phyloP scores from a whole-genome alignment of 2,888 invertebrate species.

The Epistrophe eligans region DNA sequence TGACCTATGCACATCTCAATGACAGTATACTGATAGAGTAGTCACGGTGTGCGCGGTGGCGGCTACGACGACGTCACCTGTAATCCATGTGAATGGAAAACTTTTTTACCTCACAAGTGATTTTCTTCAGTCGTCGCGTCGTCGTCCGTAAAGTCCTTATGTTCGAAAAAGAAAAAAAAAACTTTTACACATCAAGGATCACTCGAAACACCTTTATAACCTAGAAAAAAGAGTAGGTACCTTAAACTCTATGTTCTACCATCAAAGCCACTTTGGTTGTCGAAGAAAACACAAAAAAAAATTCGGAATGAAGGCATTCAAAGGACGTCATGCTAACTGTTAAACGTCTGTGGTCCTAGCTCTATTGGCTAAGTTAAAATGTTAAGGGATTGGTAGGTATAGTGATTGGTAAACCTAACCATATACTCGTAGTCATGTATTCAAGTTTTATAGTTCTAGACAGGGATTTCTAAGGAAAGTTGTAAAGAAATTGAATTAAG shows the following conservation, averaged over 20 bases:
- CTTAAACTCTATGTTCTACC: conserved; percentile 22
- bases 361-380: conserved; percentile 68
- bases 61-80: background rate
- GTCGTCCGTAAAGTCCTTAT: conserved; percentile 1
- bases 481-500: conserved; percentile 74
- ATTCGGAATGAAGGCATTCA: conserved; percentile 8
- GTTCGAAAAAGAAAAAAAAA: conserved; percentile 33
- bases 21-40: conserved; percentile 41
- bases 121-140: conserved; percentile 39
- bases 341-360: conserved; percentile 60
- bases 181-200: conserved; percentile 61
- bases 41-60: background rate
- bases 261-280: conserved; percentile 38
- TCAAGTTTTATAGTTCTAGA: no score
- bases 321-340: conserved; percentile 63
- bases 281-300: background rate
- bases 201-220: conserved; percentile 58
- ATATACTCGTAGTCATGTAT: background rate
- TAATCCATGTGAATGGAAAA: conserved; percentile 45
- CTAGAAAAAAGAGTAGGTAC: conserved; percentile 2
- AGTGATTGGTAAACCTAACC: background rate
- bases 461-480: conserved; percentile 58
- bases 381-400: conserved; percentile 31
- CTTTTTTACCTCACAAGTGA: conserved; percentile 37
- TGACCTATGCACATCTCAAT: conserved; percentile 51